Evolutionary conservation across 2,888 invertebrate genomes (phyloP), one percentile per base, ranked within the genome.

Genomic region (Chrysina gloriosa): DNA sequence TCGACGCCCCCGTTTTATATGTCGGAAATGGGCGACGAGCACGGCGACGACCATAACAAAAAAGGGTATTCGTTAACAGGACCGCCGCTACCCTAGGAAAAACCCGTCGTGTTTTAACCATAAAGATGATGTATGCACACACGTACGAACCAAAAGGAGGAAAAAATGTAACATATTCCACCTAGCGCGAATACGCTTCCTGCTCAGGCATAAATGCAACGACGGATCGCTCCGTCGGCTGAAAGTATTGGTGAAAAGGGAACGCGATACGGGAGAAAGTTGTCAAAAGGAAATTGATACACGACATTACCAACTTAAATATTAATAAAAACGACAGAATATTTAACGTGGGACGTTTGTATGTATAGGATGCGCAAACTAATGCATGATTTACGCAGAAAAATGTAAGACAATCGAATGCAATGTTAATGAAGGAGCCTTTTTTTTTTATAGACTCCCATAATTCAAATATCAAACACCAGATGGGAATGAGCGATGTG

Each of bases 271-370:
- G 11, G 19, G 25, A 23, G 39, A 21, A 34, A 58, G 21, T 11
- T 58, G 58, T 58, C 58, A 39, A 23, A 48, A 58, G 19, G 39
- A 36, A 58, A 58, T 58, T 58, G 58, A 58, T 58, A 36, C 39
- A 58, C 31, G 58, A 58, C 19, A 19, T 34, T 58, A 58, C 31
- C 19, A 19, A 21, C 11, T 58, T 36, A 58, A 58, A 58, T 58
- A 58, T 58, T 23, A 36, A 36, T 36, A 36, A 5, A 3, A 5
- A 34, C 34, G 7, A n/a, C n/a, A n/a, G n/a, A n/a, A n/a, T n/a
- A n/a, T n/a, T n/a, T n/a, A n/a, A n/a, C n/a, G n/a, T n/a, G n/a
- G n/a, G n/a, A n/a, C n/a, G n/a, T n/a, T n/a, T n/a, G n/a, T n/a
- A n/a, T n/a, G n/a, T n/a, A n/a, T n/a, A n/a, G n/a, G n/a, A n/a